Percentiles rank a stretch among this genome's conserved stretches.
These are phyloP conservation scores for Sycobia sp. DNA, from an alignment of 1,140 invertebrate genomes.

Conservation along the genomic window DNA sequence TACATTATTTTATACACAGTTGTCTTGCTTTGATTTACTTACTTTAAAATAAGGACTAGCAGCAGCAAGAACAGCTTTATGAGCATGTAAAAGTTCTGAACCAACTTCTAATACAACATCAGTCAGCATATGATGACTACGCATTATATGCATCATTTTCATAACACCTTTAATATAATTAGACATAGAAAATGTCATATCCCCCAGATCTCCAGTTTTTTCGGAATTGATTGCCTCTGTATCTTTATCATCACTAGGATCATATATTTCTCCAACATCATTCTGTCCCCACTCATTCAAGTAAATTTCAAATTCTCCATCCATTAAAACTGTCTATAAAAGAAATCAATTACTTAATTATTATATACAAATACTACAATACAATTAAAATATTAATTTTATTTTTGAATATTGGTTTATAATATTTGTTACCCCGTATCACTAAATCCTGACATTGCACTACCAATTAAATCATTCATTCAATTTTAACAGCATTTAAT, in stretches of 20 bases:
- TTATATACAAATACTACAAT: too few relatives aligned
- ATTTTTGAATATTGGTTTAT: too few relatives aligned
- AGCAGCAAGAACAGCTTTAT: conserved; percentile 89
- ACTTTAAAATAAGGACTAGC: conserved; percentile 95
- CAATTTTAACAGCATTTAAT: too few relatives aligned
- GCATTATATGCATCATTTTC: conserved; percentile 90
- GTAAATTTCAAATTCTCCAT: conserved; percentile 55
- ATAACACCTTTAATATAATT: conserved; percentile 84
- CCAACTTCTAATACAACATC: conserved; percentile 88
- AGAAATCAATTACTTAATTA: neutral
- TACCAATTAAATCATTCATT: too few relatives aligned
- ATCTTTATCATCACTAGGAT: conserved; percentile 45
- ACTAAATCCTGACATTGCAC: too few relatives aligned
- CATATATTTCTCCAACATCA: too few relatives aligned
- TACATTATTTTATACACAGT: neutral
- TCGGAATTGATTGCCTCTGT: conserved; percentile 39
- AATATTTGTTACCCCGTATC: too few relatives aligned
- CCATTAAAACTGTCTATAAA: conserved; percentile 52
- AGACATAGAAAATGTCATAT: conserved; percentile 86
- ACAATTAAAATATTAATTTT: too few relatives aligned
- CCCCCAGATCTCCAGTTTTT: conserved; percentile 68
- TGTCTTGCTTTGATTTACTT: too few relatives aligned
- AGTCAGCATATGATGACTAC: conserved; percentile 85
- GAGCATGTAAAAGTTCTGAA: conserved; percentile 83
- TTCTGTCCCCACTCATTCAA: too few relatives aligned